Evolutionary conservation across 2,888 invertebrate species (phyloP).

Genomic region (Synergus umbraculus): DNA sequence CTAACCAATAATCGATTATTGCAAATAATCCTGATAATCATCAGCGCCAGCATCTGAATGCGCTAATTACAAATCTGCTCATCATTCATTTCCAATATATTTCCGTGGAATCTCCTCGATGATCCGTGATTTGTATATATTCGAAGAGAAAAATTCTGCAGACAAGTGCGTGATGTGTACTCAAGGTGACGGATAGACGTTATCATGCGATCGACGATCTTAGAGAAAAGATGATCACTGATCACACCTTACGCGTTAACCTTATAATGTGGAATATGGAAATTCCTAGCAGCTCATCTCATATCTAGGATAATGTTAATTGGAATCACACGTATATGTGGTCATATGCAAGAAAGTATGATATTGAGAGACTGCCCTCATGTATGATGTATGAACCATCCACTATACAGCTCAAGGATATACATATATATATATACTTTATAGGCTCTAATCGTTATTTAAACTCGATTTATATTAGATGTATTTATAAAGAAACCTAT

Average conservation of each 20-base stretch:
- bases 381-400: conserved; percentile 10
- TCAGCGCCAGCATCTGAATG: conserved; percentile 34
- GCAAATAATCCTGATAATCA: conserved; percentile 35
- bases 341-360: neutral
- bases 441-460: neutral
- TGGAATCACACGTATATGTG: conserved; percentile 28
- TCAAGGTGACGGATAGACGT: conserved; percentile 31
- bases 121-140: neutral
- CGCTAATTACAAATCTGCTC: conserved; percentile 33
- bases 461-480: neutral
- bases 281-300: conserved; percentile 25
- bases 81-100: conserved; percentile 35
- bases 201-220: conserved; percentile 28
- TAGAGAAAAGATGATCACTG: conserved; percentile 22
- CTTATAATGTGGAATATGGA: conserved; percentile 29
- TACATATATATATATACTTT: neutral
- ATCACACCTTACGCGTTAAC: conserved; percentile 24
- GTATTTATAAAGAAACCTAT: too few relatives aligned
- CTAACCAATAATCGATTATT: conserved; percentile 38
- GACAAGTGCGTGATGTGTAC: conserved; percentile 4
- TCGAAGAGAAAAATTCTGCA: neutral
- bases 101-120: conserved; percentile 28
- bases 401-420: conserved; percentile 9
- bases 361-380: conserved; percentile 22
- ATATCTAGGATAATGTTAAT: conserved; percentile 39